phyloP scores from a whole-genome alignment of 2,113 vertebrate genomes.

The Vulpes lagopus region DNA sequence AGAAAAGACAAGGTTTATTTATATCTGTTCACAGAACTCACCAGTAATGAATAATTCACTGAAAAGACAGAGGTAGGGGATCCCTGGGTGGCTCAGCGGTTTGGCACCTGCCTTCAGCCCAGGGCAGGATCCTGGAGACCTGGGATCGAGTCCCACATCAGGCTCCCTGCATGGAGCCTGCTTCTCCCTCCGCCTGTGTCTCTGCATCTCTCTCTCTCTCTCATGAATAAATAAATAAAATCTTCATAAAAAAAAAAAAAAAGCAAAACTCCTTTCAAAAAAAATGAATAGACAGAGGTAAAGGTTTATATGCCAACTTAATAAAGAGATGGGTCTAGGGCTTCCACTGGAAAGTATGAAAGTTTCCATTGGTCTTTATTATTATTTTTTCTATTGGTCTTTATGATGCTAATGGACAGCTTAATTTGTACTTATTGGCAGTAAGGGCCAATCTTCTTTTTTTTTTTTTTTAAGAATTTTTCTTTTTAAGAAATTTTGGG shows the following conservation, averaged over 20 bases:
- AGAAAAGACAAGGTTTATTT: slow-evolving; percentile 18
- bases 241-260: too few species aligned
- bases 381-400: neutral
- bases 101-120: too few species aligned
- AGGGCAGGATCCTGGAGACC: too few species aligned
- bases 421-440: neutral
- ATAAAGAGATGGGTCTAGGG: neutral
- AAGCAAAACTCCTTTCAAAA: too few species aligned
- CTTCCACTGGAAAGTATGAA: neutral
- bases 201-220: too few species aligned
- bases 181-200: too few species aligned
- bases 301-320: neutral
- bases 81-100: too few species aligned
- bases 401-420: neutral
- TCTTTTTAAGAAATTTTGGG: too few species aligned
- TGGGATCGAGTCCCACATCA: too few species aligned
- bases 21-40: neutral
- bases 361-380: neutral
- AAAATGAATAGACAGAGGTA: neutral
- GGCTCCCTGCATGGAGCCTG: too few species aligned
- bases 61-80: neutral
- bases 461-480: too few species aligned
- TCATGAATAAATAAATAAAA: too few species aligned
- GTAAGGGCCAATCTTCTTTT: neutral
- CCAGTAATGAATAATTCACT: neutral